phyloP scores from a whole-genome alignment of 2,113 vertebrate species.

The Peromyscus maniculatus region DNA sequence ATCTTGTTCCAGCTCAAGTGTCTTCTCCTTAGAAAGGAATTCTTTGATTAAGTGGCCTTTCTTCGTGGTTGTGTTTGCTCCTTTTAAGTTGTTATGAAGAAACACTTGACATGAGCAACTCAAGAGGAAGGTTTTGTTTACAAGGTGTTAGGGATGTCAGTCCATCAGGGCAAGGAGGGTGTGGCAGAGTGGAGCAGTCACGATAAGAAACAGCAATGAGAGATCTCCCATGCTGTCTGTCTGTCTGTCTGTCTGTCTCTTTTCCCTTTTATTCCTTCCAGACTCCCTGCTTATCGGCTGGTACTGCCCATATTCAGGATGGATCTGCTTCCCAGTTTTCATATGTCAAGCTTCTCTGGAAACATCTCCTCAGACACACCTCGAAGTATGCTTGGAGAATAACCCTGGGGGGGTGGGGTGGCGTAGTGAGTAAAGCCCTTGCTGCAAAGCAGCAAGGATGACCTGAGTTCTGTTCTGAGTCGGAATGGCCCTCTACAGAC shows the following conservation, averaged over 20 bases:
- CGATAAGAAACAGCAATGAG: not conserved
- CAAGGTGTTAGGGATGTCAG: not conserved
- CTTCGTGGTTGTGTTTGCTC: not conserved
- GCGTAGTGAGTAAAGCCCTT: not conserved
- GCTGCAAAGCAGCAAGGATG: not conserved
- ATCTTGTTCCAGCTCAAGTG: not conserved
- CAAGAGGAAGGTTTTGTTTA: not conserved
- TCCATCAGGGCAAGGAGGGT: no score
- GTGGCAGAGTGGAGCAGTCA: not conserved
- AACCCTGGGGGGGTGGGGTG: not conserved
- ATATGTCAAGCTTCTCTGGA: not conserved
- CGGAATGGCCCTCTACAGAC: not conserved
- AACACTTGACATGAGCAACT: not conserved
- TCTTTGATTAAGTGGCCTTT: constrained; percentile 23
- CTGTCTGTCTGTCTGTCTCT: not conserved
- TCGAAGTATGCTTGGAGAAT: not conserved
- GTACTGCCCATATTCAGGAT: not conserved
- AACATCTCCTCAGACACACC: not conserved
- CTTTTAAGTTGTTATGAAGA: not conserved
- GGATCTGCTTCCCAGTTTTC: not conserved
- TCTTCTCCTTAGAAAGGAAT: not conserved
- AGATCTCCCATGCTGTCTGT: not conserved
- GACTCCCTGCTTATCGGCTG: not conserved
- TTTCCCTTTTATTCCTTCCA: not conserved
- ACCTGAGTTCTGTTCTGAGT: not conserved